These are phyloP conservation scores for Cephalopachus bancanus DNA, from an alignment of 2,797 vertebrate species.

Conservation along the genomic window DNA sequence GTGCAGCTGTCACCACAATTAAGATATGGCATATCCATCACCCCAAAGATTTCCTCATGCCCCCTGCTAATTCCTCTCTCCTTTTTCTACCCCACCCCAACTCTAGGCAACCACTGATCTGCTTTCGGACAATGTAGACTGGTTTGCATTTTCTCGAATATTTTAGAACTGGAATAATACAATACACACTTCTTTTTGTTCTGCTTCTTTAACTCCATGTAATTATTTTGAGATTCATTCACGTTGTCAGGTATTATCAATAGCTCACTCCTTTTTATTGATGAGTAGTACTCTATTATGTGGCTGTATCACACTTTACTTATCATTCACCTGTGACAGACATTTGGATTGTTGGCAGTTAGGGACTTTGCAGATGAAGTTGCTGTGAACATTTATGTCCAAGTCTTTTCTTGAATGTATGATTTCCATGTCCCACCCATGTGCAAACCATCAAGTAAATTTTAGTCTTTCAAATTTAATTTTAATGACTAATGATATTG, in stretches of 20 bases:
- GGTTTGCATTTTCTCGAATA: not conserved
- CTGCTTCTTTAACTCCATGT: not conserved
- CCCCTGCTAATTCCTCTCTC: too few species aligned
- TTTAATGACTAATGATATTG: not conserved
- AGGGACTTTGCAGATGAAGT: not conserved
- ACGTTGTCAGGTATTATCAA: not conserved
- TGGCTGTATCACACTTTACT: not conserved
- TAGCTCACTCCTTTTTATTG: not conserved
- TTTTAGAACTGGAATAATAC: not conserved
- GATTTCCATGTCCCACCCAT: not conserved
- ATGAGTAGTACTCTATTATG: not conserved
- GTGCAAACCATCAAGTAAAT: not conserved
- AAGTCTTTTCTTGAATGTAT: not conserved
- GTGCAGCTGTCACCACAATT: not conserved
- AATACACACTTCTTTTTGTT: not conserved
- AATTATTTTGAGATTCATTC: not conserved
- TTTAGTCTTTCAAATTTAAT: not conserved
- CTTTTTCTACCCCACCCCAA: too few species aligned
- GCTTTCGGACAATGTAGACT: not conserved
- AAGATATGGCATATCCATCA: not conserved
- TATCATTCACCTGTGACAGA: not conserved
- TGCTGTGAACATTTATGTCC: not conserved
- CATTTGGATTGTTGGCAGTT: not conserved
- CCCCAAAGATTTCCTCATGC: too few species aligned
- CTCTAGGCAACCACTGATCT: not conserved